Evolutionary conservation across 2,797 vertebrate species (phyloP).

Genomic region (Adrianichthys oophorus): DNA sequence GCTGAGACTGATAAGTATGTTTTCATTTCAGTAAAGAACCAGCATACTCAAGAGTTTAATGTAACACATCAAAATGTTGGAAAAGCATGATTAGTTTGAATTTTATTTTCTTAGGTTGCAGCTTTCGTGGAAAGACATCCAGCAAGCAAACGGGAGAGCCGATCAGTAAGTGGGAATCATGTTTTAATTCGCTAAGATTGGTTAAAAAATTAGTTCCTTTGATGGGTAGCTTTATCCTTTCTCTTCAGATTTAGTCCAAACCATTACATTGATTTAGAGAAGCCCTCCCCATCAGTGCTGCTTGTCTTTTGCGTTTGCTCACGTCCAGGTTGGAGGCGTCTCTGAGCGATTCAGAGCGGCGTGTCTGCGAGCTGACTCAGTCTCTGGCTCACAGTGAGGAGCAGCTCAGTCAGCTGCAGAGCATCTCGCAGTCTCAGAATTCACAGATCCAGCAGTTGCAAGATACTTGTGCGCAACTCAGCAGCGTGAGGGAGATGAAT

Average conservation of each 20-base stretch:
- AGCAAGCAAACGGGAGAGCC: constrained; percentile 59
- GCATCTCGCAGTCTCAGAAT: constrained; percentile 65
- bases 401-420: constrained; percentile 56
- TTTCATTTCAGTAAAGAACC: not conserved
- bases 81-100: not conserved
- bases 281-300: too few species aligned
- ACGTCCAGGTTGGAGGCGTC: constrained; percentile 62
- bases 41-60: not conserved
- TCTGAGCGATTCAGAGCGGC: constrained; percentile 59
- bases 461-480: constrained; percentile 68
- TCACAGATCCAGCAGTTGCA: constrained; percentile 70
- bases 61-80: not conserved
- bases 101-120: constrained; percentile 60
- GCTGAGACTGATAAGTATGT: constrained; percentile 72
- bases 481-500: constrained; percentile 66
- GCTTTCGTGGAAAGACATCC: constrained; percentile 68
- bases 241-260: not conserved
- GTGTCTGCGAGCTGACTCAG: constrained; percentile 45
- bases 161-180: constrained; percentile 54
- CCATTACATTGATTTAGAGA: too few species aligned
- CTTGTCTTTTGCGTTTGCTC: constrained; percentile 2
- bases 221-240: not conserved
- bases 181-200: not conserved
- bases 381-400: constrained; percentile 67
- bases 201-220: not conserved